These are phyloP conservation scores for Alloscopus bannaensis DNA, from an alignment of 2,888 invertebrate species.

Conservation along the genomic window DNA sequence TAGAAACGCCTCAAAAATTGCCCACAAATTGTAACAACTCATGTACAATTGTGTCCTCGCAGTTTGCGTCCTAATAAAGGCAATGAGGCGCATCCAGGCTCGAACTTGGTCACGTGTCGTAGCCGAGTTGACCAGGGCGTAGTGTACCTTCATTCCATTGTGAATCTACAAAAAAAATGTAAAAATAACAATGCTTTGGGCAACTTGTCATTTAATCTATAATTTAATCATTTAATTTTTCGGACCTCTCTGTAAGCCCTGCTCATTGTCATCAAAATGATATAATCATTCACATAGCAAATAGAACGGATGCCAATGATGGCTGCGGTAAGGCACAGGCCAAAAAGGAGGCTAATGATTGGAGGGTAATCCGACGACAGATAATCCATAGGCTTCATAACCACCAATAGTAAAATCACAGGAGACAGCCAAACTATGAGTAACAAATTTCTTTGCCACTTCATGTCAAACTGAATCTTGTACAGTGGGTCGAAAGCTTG, in stretches of 20 bases:
- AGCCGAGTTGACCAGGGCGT: neutral
- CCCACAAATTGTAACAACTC: slow-evolving; percentile 20
- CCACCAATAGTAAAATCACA: neutral
- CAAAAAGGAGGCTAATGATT: neutral
- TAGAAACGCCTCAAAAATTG: slow-evolving; percentile 27
- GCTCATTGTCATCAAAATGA: slow-evolving; percentile 10
- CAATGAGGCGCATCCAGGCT: slow-evolving; percentile 8
- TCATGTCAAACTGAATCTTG: neutral
- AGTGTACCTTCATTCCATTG: slow-evolving; percentile 15
- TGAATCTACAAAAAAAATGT: too few relatives aligned
- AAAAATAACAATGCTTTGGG: too few relatives aligned
- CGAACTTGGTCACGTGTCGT: slow-evolving; percentile 19
- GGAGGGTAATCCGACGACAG: neutral
- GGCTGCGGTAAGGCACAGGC: neutral
- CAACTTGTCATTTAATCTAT: too few relatives aligned
- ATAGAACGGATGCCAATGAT: slow-evolving; percentile 1
- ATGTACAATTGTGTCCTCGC: neutral
- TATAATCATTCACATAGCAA: slow-evolving; percentile 19
- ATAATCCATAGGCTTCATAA: neutral
- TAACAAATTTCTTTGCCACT: slow-evolving; percentile 9
- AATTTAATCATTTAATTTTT: too few relatives aligned
- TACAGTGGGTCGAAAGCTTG: neutral
- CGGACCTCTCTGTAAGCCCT: slow-evolving; percentile 12
- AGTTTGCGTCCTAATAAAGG: slow-evolving; percentile 11
- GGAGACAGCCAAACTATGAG: neutral